A percentile compares a stretch with the other conserved stretches of the same genome.
Evolutionary conservation across 2,113 vertebrate species (phyloP).

Genomic region (Megaceryle maxima): DNA sequence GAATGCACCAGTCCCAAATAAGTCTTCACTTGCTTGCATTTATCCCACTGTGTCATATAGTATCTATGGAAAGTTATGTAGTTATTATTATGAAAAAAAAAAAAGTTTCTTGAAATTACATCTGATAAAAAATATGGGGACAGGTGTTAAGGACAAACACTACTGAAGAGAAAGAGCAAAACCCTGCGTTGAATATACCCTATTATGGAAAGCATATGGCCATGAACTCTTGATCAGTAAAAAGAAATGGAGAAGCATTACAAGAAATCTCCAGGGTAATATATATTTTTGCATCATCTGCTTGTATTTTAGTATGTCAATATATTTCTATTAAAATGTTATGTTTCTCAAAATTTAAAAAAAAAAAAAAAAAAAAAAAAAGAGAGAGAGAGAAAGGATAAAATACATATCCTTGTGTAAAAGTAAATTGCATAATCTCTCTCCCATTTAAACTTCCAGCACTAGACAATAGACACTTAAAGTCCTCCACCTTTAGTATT

Average conservation of each 20-base stretch:
- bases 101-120: background rate
- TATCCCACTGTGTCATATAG: background rate
- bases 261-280: accelerated
- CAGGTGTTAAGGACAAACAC: background rate
- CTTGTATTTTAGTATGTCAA: background rate
- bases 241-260: background rate
- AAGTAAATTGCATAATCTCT: background rate
- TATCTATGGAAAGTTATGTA: background rate
- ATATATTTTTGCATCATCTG: background rate
- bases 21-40: background rate
- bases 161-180: background rate
- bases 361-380: background rate
- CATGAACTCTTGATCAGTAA: background rate
- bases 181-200: background rate
- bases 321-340: background rate
- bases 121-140: background rate
- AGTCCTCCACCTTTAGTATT: background rate
- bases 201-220: background rate
- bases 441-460: background rate
- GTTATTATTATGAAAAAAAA: background rate
- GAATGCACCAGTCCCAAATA: background rate
- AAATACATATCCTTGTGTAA: background rate
- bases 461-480: background rate
- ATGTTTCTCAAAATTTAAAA: accelerated
- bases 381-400: background rate